Conservation (phyloP, 2,113 vertebrate species). For the Bufo bufo region DNA sequence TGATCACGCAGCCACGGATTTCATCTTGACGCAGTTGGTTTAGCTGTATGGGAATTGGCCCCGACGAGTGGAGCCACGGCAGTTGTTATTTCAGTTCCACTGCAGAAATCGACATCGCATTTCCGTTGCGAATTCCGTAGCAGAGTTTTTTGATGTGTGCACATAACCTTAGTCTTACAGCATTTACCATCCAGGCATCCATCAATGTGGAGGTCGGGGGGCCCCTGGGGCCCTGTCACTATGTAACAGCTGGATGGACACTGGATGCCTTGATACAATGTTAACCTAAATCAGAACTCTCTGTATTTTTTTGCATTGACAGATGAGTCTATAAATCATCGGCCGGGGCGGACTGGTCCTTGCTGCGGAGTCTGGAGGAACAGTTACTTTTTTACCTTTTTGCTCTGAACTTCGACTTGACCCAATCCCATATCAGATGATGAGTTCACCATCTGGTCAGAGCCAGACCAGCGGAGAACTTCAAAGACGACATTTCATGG, state of each 20-base stretch:
- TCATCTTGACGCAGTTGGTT: too few relatives aligned
- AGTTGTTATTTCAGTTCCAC: too few relatives aligned
- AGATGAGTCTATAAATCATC: neutral
- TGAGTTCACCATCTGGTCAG: constrained; percentile 83
- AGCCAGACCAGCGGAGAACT: constrained; percentile 68
- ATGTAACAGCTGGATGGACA: neutral
- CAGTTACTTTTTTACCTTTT: constrained; percentile 68
- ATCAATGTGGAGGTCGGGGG: too few relatives aligned
- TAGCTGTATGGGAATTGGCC: too few relatives aligned
- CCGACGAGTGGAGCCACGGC: too few relatives aligned
- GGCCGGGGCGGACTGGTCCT: neutral
- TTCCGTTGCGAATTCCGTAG: too few relatives aligned
- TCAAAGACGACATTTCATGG: constrained; percentile 79
- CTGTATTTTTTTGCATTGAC: neutral
- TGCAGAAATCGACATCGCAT: too few relatives aligned
- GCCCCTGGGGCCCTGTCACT: neutral
- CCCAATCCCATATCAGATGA: constrained; percentile 76
- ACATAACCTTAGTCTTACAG: neutral
- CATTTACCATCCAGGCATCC: neutral
- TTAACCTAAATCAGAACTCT: neutral
- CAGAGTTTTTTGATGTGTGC: too few relatives aligned
- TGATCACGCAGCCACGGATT: too few relatives aligned
- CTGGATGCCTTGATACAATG: neutral
- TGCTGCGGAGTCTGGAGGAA: neutral
- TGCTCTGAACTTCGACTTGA: constrained; percentile 85